Conservation (phyloP, 1,140 invertebrate genomes). For the Achatina immaculata region DNA sequence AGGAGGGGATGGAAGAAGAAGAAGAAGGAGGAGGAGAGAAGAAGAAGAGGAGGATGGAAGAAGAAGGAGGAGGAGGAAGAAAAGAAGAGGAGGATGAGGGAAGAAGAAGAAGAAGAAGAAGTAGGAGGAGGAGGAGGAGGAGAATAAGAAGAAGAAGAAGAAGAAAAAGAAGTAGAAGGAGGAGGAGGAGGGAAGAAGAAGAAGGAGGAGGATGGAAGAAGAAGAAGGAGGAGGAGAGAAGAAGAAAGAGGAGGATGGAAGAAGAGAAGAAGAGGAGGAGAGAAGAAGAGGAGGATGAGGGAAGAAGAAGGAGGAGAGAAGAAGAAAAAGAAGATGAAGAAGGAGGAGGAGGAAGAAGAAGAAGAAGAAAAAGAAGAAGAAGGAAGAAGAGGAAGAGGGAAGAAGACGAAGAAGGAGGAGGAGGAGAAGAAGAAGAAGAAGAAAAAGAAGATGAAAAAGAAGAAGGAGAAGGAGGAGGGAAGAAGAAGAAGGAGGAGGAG, state of each 20-base stretch:
- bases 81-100: background rate
- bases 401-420: too few relatives aligned
- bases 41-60: slow-evolving; percentile 16
- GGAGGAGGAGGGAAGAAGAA: too few relatives aligned
- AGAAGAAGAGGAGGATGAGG: background rate
- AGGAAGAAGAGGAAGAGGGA: background rate
- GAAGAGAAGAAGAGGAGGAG: background rate
- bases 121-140: too few relatives aligned
- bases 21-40: slow-evolving; percentile 1
- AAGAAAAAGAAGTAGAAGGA: too few relatives aligned
- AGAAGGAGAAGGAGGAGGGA: background rate
- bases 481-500: slow-evolving; percentile 23
- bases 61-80: background rate
- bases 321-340: background rate
- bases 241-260: background rate
- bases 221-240: background rate
- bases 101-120: background rate
- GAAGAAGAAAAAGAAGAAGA: background rate
- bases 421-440: background rate
- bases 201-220: background rate
- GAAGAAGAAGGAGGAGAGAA: background rate
- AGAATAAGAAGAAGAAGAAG: background rate
- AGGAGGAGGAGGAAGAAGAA: background rate
- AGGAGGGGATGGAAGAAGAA: background rate
- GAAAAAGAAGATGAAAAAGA: too few relatives aligned